Percentiles rank a stretch among this genome's conserved stretches.
phyloP scores from a whole-genome alignment of 2,113 vertebrate genomes.

The Pyrgilauda ruficollis region DNA sequence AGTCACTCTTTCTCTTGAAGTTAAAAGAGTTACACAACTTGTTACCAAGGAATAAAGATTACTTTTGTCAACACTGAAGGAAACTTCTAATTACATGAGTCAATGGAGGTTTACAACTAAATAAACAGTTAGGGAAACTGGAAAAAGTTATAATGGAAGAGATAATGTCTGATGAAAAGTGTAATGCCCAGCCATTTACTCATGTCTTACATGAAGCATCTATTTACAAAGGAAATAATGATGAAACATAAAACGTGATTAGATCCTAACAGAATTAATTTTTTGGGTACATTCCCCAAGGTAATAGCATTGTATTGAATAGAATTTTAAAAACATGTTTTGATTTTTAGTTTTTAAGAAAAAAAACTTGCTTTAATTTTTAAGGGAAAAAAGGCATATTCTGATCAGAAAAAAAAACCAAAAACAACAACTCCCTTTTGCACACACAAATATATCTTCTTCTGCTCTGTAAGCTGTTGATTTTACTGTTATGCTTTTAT shows the following conservation, averaged over 20 bases:
- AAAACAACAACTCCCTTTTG: background rate
- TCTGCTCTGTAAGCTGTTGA: background rate
- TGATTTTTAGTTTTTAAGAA: background rate
- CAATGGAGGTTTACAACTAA: slow-evolving; percentile 69
- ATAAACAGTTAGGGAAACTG: slow-evolving; percentile 68
- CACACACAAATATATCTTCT: background rate
- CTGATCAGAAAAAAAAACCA: background rate
- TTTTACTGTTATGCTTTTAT: background rate
- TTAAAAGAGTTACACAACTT: slow-evolving; percentile 41
- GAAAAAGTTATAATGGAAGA: slow-evolving; percentile 61
- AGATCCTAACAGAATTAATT: slow-evolving; percentile 25
- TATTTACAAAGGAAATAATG: slow-evolving; percentile 39
- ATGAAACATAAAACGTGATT: background rate
- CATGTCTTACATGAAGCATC: slow-evolving; percentile 42
- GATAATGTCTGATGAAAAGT: slow-evolving; percentile 53
- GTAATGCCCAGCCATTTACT: slow-evolving; percentile 22
- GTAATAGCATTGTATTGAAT: background rate
- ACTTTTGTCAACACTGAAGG: slow-evolving; percentile 62
- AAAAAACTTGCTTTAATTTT: background rate
- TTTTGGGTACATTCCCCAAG: background rate
- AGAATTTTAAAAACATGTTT: background rate
- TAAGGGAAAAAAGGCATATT: background rate
- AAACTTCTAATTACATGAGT: slow-evolving; percentile 72
- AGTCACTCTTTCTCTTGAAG: slow-evolving; percentile 54
- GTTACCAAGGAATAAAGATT: slow-evolving; percentile 60